Evolutionary conservation across 2,888 invertebrate genomes (phyloP).

Genomic region (Aethes cnicana): DNA sequence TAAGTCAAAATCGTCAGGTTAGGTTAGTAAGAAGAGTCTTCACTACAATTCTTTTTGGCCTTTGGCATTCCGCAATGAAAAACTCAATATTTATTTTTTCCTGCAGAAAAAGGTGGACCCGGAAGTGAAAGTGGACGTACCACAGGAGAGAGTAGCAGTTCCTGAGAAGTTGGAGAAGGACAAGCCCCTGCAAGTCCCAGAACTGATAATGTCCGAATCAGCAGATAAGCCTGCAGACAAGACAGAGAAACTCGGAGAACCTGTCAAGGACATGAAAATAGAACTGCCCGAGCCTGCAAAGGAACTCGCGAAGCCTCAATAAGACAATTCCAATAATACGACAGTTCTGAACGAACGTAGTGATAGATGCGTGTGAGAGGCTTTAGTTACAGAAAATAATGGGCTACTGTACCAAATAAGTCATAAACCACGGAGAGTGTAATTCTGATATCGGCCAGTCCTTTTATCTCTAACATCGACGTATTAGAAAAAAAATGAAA

Average conservation of each 20-base stretch:
- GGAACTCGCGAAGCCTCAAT: conserved; percentile 21
- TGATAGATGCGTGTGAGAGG: conserved; percentile 34
- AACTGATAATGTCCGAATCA: conserved; percentile 69
- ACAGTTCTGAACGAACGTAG: conserved; percentile 33
- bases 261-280: conserved; percentile 32
- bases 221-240: conserved; percentile 54
- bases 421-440: conserved; percentile 39
- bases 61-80: no score
- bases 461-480: conserved; percentile 9
- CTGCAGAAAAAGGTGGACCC: conserved; percentile 51
- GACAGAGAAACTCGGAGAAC: conserved; percentile 35
- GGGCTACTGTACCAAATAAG: conserved; percentile 76
- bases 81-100: conserved; percentile 2
- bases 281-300: conserved; percentile 31
- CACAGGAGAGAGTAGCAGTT: conserved; percentile 48
- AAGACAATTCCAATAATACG: conserved; percentile 26
- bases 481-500: conserved; percentile 1
- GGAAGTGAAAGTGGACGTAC: conserved; percentile 47
- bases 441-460: conserved; percentile 27
- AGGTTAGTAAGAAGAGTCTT: no score
- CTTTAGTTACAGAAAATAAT: conserved; percentile 38
- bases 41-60: no score
- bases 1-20: no score
- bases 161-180: conserved; percentile 42
- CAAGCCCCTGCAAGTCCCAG: conserved; percentile 65